These are phyloP conservation scores for Caenorhabditis briggsae DNA, from an alignment of 1,140 invertebrate genomes.

Conservation along the genomic window DNA sequence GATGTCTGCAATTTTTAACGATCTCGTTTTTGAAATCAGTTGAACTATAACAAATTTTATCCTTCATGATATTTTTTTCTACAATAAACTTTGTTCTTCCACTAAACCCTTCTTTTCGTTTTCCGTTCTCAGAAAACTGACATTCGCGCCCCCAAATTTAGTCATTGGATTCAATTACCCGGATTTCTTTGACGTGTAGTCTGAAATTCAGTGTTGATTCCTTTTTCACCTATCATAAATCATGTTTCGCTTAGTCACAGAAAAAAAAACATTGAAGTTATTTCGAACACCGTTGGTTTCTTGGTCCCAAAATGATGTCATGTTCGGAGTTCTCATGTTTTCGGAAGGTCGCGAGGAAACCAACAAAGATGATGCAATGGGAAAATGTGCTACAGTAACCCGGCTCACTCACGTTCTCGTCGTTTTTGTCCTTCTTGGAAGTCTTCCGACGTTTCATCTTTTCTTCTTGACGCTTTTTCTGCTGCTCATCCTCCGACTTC, in stretches of 20 bases:
- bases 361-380: background rate
- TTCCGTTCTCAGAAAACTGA: background rate
- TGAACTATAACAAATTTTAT: too few relatives aligned
- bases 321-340: too few relatives aligned
- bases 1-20: too few relatives aligned
- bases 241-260: background rate
- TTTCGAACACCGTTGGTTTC: background rate
- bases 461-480: background rate
- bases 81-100: too few relatives aligned
- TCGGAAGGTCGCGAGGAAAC: too few relatives aligned
- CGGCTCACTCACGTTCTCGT: slow-evolving; percentile 7
- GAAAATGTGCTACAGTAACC: background rate
- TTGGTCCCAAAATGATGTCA: background rate
- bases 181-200: background rate
- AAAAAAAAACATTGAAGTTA: background rate
- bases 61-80: too few relatives aligned
- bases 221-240: background rate
- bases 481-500: too few relatives aligned
- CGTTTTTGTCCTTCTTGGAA: background rate
- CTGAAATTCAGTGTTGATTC: background rate
- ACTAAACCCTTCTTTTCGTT: background rate
- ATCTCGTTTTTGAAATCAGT: too few relatives aligned
- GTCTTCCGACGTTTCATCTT: background rate
- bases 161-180: background rate
- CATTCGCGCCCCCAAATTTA: background rate